phyloP scores from a whole-genome alignment of 2,888 invertebrate species.

The Pristionchus maxplancki region DNA sequence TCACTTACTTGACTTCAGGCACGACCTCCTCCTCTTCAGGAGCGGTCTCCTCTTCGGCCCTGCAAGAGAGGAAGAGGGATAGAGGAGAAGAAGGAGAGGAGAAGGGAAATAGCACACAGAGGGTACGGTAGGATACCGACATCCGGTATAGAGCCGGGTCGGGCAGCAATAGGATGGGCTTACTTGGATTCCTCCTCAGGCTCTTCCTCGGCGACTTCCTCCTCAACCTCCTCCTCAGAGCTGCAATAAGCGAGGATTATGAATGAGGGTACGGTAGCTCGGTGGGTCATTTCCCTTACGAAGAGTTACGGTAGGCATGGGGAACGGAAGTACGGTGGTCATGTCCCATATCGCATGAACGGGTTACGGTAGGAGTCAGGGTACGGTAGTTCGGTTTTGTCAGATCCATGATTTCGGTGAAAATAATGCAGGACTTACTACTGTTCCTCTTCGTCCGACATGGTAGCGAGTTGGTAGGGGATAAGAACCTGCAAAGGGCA shows the following conservation, averaged over 20 bases:
- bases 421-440: constrained; percentile 66
- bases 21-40: constrained; percentile 59
- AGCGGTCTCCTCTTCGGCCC: constrained; percentile 59
- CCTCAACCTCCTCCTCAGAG: constrained; percentile 73
- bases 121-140: background rate
- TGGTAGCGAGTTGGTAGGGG: constrained; percentile 54
- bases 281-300: background rate
- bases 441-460: constrained; percentile 72
- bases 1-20: constrained; percentile 56
- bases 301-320: background rate
- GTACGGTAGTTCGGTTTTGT: background rate
- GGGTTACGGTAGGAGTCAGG: background rate
- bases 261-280: background rate
- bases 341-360: no score
- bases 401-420: background rate
- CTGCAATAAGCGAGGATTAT: constrained; percentile 62
- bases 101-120: constrained; percentile 14
- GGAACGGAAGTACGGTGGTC: background rate
- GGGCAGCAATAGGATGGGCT: background rate
- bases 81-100: constrained; percentile 40
- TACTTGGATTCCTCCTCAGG: constrained; percentile 57
- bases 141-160: background rate
- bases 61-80: constrained; percentile 26
- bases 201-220: constrained; percentile 64
- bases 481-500: constrained; percentile 48